phyloP scores from a whole-genome alignment of 2,888 invertebrate species.

The Caenorhabditis sinica region DNA sequence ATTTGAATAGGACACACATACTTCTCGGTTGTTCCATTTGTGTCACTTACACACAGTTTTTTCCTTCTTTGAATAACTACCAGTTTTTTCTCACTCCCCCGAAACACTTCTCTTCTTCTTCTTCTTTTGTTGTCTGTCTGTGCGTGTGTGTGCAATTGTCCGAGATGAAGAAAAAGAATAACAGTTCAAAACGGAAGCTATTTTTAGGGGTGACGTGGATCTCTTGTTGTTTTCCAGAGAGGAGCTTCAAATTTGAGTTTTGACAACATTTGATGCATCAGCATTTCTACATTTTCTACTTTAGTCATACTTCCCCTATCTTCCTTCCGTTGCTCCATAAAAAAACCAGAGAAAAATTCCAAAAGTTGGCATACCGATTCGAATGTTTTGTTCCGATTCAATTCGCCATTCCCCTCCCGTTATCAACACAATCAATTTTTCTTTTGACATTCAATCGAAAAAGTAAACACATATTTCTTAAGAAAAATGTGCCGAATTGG shows the following conservation, averaged over 20 bases:
- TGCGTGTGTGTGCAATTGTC: conserved; percentile 31
- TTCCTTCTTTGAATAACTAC: conserved; percentile 23
- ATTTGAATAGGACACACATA: conserved; percentile 36
- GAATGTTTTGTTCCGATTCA: conserved; percentile 1
- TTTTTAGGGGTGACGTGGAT: background rate
- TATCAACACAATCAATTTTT: conserved; percentile 28
- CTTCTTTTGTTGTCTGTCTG: background rate
- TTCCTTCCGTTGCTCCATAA: background rate
- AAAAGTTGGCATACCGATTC: background rate
- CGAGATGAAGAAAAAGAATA: conserved; percentile 18
- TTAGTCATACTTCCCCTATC: too few relatives aligned
- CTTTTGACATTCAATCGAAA: conserved; percentile 31
- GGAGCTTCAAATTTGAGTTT: background rate
- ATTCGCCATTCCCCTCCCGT: background rate
- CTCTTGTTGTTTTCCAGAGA: background rate
- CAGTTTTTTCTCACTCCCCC: conserved; percentile 8
- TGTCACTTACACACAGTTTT: conserved; percentile 26
- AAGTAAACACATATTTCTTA: conserved; percentile 52
- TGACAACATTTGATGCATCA: too few relatives aligned
- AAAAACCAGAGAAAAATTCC: background rate
- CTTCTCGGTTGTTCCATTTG: conserved; percentile 27
- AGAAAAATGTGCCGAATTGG: conserved; percentile 46
- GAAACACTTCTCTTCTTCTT: conserved; percentile 9
- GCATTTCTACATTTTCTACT: too few relatives aligned
- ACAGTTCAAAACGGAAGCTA: conserved; percentile 9